Conservation (phyloP, 2,888 invertebrate species). For the Timandra comae region DNA sequence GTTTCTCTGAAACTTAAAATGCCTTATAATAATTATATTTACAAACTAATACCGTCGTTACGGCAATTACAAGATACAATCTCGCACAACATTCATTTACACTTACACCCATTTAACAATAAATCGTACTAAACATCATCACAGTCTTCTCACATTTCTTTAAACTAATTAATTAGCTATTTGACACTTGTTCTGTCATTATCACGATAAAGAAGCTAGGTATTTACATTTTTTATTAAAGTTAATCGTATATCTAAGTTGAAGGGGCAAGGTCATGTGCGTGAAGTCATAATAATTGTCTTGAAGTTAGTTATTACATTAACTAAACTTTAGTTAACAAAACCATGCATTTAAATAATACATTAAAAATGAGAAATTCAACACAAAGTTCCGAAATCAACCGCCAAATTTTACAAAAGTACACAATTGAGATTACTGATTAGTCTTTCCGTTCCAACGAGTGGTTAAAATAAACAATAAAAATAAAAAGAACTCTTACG, state of each 20-base stretch:
- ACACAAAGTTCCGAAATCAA: no score
- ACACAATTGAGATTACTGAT: slow-evolving; percentile 20
- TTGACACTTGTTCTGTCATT: slow-evolving; percentile 35
- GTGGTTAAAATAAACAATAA: slow-evolving; percentile 5
- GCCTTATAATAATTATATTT: slow-evolving; percentile 19
- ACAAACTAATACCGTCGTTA: slow-evolving; percentile 14
- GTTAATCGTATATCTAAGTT: no score
- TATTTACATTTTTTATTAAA: slow-evolving; percentile 15
- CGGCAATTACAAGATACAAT: slow-evolving; percentile 14
- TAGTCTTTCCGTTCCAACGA: slow-evolving; percentile 15
- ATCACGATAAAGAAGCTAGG: slow-evolving; percentile 13
- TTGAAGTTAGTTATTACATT: slow-evolving; percentile 1
- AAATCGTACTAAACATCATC: slow-evolving; percentile 63
- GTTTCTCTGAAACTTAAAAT: slow-evolving; percentile 31
- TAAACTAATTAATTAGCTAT: slow-evolving; percentile 37
- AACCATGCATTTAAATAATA: no score
- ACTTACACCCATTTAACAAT: slow-evolving; percentile 40
- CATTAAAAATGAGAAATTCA: no score
- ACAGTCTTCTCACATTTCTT: slow-evolving; percentile 72
- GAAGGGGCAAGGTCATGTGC: neutral
- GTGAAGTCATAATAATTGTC: slow-evolving; percentile 2
- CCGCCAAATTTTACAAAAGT: slow-evolving; percentile 3
- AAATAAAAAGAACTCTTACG: neutral
- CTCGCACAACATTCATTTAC: slow-evolving; percentile 24
- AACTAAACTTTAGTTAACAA: no score